Base-by-base conservation (phyloP, 92 coral and sea anemone genomes). In the Micromussa lordhowensis region DNA sequence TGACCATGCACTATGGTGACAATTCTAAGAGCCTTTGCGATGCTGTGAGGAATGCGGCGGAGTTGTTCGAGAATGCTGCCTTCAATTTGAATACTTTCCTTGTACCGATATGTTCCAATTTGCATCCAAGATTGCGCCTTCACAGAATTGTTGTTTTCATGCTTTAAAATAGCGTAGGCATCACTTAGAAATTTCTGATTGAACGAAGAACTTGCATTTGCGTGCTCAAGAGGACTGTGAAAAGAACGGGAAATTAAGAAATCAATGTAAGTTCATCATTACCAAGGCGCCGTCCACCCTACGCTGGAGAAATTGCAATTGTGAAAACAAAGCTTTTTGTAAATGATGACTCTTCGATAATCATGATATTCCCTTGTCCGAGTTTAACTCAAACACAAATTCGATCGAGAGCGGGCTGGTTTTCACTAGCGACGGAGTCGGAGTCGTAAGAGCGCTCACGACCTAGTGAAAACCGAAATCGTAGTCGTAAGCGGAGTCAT, bases 1-100 rank as follows among this genome's bases (percentile, higher is more conserved):
- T 88, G 89, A 0, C 94, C 94, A 30, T 93, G 96, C 26, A 82
- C 92, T 24, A 93, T 93, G 16, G 91, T 82, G 54, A 92, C 93
- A 38, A 93, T 80, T 66, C 94, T 90, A 28, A 93, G 59, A 35
- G 68, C 73, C 61, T 73, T 85, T 14, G 79, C 34, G 28, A 70
- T 72, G 24, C 70, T 61, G 24, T 75, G 34, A 44, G 34, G 80
- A 40, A n/a, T 76, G 35, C 12, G 59, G 8, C 12, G 1, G 58
- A 76, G 24, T 48, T n/a, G 24, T 32, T 14, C 35, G 11, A 76
- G 59, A 38, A 76, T 40, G 35, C 28, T 76, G 29, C 36, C 35
- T 76, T 76, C 80, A 1, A 76, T 24, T 34, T 40, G 36, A 82
- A 28, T 17, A n/a, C 55, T 24, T 84, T 36, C 79, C 21, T 29